Base-by-base conservation (phyloP, 1,140 invertebrate genomes). In the Stegodyphus mimosarum region DNA sequence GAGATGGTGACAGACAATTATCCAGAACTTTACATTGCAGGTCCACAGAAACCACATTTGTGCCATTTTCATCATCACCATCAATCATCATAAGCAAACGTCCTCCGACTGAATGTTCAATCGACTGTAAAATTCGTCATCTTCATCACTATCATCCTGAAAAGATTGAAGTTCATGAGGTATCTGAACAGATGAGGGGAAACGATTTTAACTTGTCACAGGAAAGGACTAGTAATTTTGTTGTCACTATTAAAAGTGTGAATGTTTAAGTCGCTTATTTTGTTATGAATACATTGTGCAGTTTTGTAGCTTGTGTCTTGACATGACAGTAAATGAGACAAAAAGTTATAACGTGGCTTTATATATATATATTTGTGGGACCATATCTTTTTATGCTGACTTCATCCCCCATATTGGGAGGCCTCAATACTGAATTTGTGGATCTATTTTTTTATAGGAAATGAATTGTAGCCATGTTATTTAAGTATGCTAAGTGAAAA, bases 231-330 rank as follows among this genome's bases (percentile, higher is more conserved):
- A 72, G 72, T 49, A 87, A 80, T 69, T 87, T 87, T 72, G 77
- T 87, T 10, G 86, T 87, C 9, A 87, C 86, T 7, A 83, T 87
- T n/a, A 87, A 87, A 75, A 77, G 86, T 69, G 86, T 87, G n/a
- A 87, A 87, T 60, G 80, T 87, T 53, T 72, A 50, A 48, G 6
- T 72, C 50, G 48, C 18, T 15, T 9, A n/a, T 5, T n/a, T 33
- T 33, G 33, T 33, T 33, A 33, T 33, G 33, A 33, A 33, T 33
- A 72, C 4, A 15, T 51, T n/a, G 7, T 52, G 70, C 50, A 9
- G 6, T 50, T 72, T 72, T 72, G 48, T 11, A 50, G 17, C 15
- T 50, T 49, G 49, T 48, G 48, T 6, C 50, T 10, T 72, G 70
- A 9, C 7, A 10, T 67, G 51, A 51, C 17, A 17, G 48, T 70